Conservation (phyloP, 2,113 vertebrate species). For the Phyllopteryx taeniolatus region DNA sequence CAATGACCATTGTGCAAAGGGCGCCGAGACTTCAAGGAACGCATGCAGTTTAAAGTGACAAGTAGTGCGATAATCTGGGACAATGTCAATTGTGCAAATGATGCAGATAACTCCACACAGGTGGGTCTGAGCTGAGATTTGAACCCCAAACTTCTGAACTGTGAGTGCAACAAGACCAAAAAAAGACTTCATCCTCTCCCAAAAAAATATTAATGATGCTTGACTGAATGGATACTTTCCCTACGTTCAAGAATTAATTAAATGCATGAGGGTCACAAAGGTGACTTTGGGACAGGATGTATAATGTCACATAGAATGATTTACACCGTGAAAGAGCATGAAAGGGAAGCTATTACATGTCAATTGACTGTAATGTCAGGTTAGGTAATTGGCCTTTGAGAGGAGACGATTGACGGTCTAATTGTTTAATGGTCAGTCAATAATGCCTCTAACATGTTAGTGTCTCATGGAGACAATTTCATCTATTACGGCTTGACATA, state of each 20-base stretch:
- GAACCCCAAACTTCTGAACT: too few relatives aligned
- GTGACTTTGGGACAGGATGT: neutral
- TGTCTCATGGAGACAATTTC: constrained; percentile 29
- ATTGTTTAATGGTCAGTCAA: constrained; percentile 59
- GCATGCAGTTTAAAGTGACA: too few relatives aligned
- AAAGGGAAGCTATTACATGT: constrained; percentile 28
- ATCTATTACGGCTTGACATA: constrained; percentile 27
- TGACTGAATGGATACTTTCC: neutral
- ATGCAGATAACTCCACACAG: too few relatives aligned
- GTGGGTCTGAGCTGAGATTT: too few relatives aligned
- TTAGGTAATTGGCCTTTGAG: constrained; percentile 49
- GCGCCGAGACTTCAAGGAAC: too few relatives aligned
- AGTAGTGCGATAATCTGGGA: too few relatives aligned
- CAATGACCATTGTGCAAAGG: too few relatives aligned
- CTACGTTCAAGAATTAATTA: neutral
- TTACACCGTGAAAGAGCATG: neutral
- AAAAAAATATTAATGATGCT: too few relatives aligned
- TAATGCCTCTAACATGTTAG: constrained; percentile 32
- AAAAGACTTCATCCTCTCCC: neutral
- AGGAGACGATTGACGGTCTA: constrained; percentile 45
- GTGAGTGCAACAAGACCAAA: too few relatives aligned
- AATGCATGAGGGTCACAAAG: constrained; percentile 12
- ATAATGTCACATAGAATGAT: constrained; percentile 7
- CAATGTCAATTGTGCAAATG: too few relatives aligned
- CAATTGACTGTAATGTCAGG: constrained; percentile 31